These are phyloP conservation scores for Brachionus rubens DNA, from an alignment of 1,140 invertebrate species.

Conservation along the genomic window DNA sequence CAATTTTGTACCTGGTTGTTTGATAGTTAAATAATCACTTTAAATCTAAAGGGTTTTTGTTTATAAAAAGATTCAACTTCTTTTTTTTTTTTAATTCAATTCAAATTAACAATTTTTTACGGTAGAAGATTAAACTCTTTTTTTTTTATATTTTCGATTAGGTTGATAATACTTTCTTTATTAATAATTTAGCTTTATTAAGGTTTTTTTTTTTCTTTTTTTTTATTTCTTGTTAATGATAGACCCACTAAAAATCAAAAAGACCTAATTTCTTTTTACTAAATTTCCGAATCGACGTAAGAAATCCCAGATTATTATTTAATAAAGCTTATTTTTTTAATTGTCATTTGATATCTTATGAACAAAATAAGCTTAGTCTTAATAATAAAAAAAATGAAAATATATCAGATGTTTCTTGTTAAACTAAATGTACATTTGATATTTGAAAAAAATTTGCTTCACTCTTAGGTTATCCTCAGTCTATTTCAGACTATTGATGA, in stretches of 20 bases:
- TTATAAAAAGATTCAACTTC: slow-evolving; percentile 37
- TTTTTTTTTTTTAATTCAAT: slow-evolving; percentile 22
- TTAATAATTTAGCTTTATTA: too few species aligned
- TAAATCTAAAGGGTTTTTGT: slow-evolving; percentile 27
- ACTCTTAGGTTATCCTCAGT: too few species aligned
- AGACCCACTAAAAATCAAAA: background rate
- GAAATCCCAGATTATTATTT: slow-evolving; percentile 16
- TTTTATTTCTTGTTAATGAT: background rate
- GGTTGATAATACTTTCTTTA: slow-evolving; percentile 32
- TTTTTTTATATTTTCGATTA: slow-evolving; percentile 21
- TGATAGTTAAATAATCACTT: slow-evolving; percentile 13
- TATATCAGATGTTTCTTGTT: too few species aligned
- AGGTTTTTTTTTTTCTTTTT: background rate
- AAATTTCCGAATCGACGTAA: slow-evolving; percentile 17
- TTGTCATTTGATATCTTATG: background rate
- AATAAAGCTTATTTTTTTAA: slow-evolving; percentile 23
- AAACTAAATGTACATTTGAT: too few species aligned
- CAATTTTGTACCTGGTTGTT: background rate
- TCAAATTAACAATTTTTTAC: background rate
- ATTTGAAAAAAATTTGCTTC: too few species aligned
- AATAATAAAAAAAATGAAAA: background rate
- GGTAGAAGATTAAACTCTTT: background rate
- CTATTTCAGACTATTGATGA: too few species aligned
- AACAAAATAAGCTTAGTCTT: slow-evolving; percentile 9
- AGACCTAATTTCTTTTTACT: background rate